Percentiles rank a stretch among this genome's conserved stretches.
Conservation (phyloP, 2,113 vertebrate genomes). For the Antidorcas marsupialis region DNA sequence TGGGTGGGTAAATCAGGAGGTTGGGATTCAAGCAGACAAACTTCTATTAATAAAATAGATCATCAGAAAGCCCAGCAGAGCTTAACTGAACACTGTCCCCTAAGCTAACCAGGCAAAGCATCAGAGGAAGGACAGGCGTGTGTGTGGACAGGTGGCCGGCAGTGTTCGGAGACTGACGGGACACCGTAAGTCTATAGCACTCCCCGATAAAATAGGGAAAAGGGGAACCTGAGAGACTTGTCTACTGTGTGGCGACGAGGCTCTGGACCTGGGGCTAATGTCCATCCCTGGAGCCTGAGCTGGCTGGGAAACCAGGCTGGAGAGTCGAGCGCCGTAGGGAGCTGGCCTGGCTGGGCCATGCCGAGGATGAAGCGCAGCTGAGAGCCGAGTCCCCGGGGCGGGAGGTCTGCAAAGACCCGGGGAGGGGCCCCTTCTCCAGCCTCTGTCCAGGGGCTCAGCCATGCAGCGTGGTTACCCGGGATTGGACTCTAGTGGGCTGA, state of each 20-base stretch:
- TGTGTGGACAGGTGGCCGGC: neutral
- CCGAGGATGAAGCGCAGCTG: neutral
- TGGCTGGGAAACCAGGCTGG: neutral
- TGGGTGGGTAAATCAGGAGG: neutral
- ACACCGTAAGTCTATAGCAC: neutral
- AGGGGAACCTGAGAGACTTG: neutral
- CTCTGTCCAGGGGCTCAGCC: neutral
- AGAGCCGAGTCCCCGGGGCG: neutral
- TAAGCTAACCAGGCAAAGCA: neutral
- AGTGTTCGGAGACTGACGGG: neutral
- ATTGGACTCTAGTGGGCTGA: neutral
- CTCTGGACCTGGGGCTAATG: neutral
- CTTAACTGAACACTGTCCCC: neutral
- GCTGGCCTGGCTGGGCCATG: neutral
- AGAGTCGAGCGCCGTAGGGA: accelerated
- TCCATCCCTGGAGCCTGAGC: neutral
- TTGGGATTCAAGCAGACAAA: neutral
- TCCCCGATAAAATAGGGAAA: neutral
- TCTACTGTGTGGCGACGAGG: neutral
- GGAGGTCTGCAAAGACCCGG: neutral
- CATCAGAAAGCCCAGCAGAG: neutral
- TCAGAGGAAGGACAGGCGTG: neutral
- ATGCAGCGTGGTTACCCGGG: accelerated
- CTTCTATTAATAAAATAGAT: neutral
- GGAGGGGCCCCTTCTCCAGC: neutral